Conservation (phyloP, 2,888 invertebrate genomes). For the Cristatella mucedo region DNA sequence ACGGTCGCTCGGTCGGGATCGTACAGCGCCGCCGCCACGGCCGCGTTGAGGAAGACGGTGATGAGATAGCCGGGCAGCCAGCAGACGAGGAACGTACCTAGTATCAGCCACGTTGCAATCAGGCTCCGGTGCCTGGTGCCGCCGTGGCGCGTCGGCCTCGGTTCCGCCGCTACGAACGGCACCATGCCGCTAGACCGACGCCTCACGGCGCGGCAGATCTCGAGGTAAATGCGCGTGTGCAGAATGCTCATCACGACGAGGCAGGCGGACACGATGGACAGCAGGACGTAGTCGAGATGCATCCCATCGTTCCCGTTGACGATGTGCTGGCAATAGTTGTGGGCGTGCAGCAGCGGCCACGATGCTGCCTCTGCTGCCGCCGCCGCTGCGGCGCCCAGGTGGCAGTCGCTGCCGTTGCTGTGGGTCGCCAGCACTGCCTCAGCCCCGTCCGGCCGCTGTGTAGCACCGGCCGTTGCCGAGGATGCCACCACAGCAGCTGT, state of each 20-base stretch:
- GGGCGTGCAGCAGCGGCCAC: too few species aligned
- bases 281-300: slow-evolving; percentile 22
- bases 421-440: too few species aligned
- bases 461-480: too few species aligned
- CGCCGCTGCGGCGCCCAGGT: too few species aligned
- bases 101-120: slow-evolving; percentile 23
- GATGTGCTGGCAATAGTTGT: too few species aligned
- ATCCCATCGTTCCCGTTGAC: too few species aligned
- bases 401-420: too few species aligned
- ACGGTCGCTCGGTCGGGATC: too few species aligned
- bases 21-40: slow-evolving; percentile 7
- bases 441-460: too few species aligned
- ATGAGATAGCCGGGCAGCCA: slow-evolving; percentile 23
- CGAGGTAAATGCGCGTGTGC: slow-evolving; percentile 20
- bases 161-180: slow-evolving; percentile 13
- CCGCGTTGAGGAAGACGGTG: slow-evolving; percentile 16
- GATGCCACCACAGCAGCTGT: too few species aligned
- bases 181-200: background rate
- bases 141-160: slow-evolving; percentile 9
- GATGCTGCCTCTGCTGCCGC: too few species aligned
- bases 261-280: slow-evolving; percentile 18
- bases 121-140: slow-evolving; percentile 20
- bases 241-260: slow-evolving; percentile 19
- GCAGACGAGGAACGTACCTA: slow-evolving; percentile 21
- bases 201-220: slow-evolving; percentile 13